Evolutionary conservation across 2,888 invertebrate genomes (phyloP), one percentile per base, ranked within the genome.

Genomic region (Pharmacophagus antenor): DNA sequence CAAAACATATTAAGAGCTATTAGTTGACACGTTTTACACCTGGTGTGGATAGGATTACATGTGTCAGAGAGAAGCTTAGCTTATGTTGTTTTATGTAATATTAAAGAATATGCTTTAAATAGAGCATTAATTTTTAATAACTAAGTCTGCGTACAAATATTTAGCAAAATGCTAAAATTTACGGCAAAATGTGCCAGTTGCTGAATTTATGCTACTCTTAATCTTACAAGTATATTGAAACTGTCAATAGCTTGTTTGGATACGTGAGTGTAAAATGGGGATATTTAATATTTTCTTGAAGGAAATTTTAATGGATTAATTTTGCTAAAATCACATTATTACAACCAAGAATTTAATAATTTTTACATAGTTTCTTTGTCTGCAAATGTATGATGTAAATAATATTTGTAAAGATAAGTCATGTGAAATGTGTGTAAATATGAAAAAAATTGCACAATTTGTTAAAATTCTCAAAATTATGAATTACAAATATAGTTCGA

Each of bases 31-130:
- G 69, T 78, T 80, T 76, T 79, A 60, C 73, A 76, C 79, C 74
- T 78, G 80, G 80, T 77, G 74, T 78, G 78, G 78, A 70, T 78
- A 74, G 84, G 85, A 85, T 85, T 85, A 86, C 77, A 74, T 68
- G 73, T 83, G 85, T 84, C 85, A 84, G 70, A 80, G 75, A 73
- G 74, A 72, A 79, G 72, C 70, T 71, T 70, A 82, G 80, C 82
- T 84, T 83, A 82, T 85, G 81, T 80, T 74, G 72, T 73, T 77
- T 79, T 79, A 82, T 82, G 65, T 63, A 5, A 46, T 53, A 37
- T 44, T 49, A 44, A 44, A 18, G 8, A 44, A 44, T 44, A n/a
- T 44, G 2, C 8, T 10, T 37, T n/a, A n/a, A 5, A n/a, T 5
- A n/a, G 5, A 37, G n/a, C n/a, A n/a, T 15, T 37, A 15, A 2